Conservation (phyloP, 1,140 invertebrate species). For the Lucilia cuprina region DNA sequence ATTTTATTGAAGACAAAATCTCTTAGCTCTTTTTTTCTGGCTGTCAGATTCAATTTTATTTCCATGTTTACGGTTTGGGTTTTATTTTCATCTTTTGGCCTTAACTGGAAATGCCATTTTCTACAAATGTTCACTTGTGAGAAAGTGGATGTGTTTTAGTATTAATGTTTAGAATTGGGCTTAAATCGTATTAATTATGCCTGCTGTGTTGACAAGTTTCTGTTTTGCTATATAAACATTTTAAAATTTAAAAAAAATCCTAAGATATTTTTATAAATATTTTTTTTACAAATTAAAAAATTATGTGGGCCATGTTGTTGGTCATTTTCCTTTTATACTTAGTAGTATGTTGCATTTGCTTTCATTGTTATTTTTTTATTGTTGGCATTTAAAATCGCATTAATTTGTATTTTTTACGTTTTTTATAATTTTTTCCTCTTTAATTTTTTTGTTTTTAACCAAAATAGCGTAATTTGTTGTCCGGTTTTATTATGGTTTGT, state of each 20-base stretch:
- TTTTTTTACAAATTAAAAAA: background rate
- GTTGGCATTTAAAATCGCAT: constrained; percentile 1
- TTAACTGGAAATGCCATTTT: background rate
- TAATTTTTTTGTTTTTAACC: background rate
- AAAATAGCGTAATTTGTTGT: constrained; percentile 12
- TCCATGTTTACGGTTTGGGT: background rate
- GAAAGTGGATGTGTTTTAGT: no score
- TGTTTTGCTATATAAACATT: no score
- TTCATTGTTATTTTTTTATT: background rate
- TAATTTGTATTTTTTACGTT: background rate
- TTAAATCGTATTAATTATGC: no score
- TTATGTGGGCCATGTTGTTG: background rate
- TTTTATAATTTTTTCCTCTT: background rate
- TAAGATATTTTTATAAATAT: no score
- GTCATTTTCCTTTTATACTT: background rate
- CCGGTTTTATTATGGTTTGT: constrained; percentile 17
- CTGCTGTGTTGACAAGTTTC: no score
- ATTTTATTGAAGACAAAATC: background rate
- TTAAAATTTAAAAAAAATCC: no score
- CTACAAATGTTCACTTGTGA: background rate
- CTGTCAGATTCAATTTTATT: background rate
- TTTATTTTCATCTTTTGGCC: background rate
- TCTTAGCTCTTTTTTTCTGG: background rate
- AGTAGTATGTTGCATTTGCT: background rate
- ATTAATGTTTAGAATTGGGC: no score